A percentile compares a stretch with the other conserved stretches of the same genome.
Conservation (phyloP, 2,888 invertebrate species). For the Ethmia dodecea region DNA sequence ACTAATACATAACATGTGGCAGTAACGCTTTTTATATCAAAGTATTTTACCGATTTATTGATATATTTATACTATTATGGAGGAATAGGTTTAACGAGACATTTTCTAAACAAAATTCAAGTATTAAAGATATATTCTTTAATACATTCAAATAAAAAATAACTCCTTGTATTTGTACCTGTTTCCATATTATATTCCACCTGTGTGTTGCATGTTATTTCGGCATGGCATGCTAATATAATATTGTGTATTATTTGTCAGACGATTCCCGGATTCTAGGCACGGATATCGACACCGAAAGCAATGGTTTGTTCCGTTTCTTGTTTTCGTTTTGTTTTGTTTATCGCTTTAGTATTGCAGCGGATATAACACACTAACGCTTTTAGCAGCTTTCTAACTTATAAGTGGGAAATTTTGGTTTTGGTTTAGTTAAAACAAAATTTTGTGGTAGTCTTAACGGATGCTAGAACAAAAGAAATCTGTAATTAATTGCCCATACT, state of each 20-base stretch:
- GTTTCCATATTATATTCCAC: no score
- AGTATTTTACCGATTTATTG: background rate
- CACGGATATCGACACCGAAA: slow-evolving; percentile 61
- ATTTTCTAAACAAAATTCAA: no score
- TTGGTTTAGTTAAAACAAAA: no score
- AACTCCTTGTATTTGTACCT: no score
- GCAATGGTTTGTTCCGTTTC: slow-evolving; percentile 71
- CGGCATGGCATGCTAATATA: slow-evolving; percentile 71
- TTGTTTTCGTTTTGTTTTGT: slow-evolving; percentile 26
- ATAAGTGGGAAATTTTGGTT: no score
- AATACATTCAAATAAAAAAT: no score
- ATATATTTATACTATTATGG: background rate
- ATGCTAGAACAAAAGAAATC: no score
- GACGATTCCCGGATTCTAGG: slow-evolving; percentile 75
- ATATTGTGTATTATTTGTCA: slow-evolving; percentile 71
- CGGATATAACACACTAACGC: slow-evolving; percentile 38
- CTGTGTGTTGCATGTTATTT: slow-evolving; percentile 63
- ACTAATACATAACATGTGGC: slow-evolving; percentile 19
- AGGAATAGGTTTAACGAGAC: no score
- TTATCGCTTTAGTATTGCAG: slow-evolving; percentile 32
- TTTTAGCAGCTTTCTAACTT: no score
- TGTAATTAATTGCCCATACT: no score
- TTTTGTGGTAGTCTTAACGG: no score
- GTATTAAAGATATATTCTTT: no score
- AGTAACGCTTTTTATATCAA: slow-evolving; percentile 3